Conservation (phyloP, 1,140 invertebrate species). For the Drosophila ogumai region DNA sequence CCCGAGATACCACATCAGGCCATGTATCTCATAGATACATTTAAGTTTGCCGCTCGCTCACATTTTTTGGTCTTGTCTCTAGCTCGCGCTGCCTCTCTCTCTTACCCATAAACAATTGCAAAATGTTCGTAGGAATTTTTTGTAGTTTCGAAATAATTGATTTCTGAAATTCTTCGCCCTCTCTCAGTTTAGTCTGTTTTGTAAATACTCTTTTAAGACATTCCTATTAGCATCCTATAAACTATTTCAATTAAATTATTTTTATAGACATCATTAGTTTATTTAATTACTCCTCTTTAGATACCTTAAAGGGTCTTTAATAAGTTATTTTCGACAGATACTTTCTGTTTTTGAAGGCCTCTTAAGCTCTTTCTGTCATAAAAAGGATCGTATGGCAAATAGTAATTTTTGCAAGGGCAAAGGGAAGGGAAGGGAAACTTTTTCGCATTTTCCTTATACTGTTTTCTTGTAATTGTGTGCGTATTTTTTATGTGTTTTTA, state of each 20-base stretch:
- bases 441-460: background rate
- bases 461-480: constrained; percentile 14
- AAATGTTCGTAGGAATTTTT: constrained; percentile 81
- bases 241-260: background rate
- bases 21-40: constrained; percentile 80
- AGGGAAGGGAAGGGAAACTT: background rate
- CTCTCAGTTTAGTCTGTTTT: constrained; percentile 13
- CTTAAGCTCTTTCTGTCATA: too few relatives aligned
- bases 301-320: too few relatives aligned
- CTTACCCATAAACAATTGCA: constrained; percentile 78
- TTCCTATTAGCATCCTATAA: background rate
- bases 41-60: constrained; percentile 71
- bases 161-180: constrained; percentile 75
- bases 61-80: constrained; percentile 44
- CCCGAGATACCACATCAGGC: constrained; percentile 61
- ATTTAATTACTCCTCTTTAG: too few relatives aligned
- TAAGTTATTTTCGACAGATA: too few relatives aligned
- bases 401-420: background rate
- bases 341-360: too few relatives aligned
- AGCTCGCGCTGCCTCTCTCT: constrained; percentile 26
- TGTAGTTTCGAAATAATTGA: constrained; percentile 83
- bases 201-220: background rate
- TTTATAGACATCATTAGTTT: background rate
- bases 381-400: background rate
- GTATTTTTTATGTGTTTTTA: background rate